Conservation (phyloP, 2,113 vertebrate species). For the Atractosteus spatula region DNA sequence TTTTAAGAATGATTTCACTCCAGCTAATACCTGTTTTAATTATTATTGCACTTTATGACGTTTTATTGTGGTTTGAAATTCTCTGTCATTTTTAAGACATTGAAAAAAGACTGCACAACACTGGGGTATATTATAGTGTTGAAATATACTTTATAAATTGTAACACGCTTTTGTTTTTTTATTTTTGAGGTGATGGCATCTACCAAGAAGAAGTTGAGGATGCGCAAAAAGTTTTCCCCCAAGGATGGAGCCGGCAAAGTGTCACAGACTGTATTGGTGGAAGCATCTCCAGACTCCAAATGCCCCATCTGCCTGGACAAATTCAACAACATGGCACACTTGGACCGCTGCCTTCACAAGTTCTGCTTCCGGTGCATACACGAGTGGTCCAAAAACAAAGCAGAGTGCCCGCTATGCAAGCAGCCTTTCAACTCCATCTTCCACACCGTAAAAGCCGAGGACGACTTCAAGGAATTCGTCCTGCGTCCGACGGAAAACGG, state of each 20-base stretch:
- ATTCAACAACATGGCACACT: slow-evolving; percentile 86
- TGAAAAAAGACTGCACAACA: too few species aligned
- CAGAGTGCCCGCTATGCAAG: slow-evolving; percentile 93
- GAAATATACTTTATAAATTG: slow-evolving; percentile 23
- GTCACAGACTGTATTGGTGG: slow-evolving; percentile 57
- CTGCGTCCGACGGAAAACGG: slow-evolving; percentile 66
- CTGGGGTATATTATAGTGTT: not conserved
- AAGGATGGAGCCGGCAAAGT: slow-evolving; percentile 62
- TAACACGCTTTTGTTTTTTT: slow-evolving; percentile 8
- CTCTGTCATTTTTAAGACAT: too few species aligned
- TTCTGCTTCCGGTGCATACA: slow-evolving; percentile 95
- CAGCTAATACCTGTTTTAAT: too few species aligned
- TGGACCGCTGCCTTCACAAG: slow-evolving; percentile 86
- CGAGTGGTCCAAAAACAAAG: slow-evolving; percentile 98
- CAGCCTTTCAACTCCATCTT: slow-evolving; percentile 91
- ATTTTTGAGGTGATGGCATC: slow-evolving; percentile 69
- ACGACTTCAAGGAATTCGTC: slow-evolving; percentile 86
- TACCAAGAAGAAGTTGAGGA: slow-evolving; percentile 67
- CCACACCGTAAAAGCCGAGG: slow-evolving; percentile 86
- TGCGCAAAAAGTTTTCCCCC: slow-evolving; percentile 48
- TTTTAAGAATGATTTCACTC: too few species aligned
- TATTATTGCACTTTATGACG: too few species aligned
- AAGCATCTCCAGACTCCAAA: slow-evolving; percentile 90
- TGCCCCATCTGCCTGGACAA: slow-evolving; percentile 95
- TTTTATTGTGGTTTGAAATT: too few species aligned